A percentile compares a stretch with the other conserved stretches of the same genome.
Evolutionary conservation across 2,888 invertebrate genomes (phyloP).

Genomic region (Neoscelio sp.): DNA sequence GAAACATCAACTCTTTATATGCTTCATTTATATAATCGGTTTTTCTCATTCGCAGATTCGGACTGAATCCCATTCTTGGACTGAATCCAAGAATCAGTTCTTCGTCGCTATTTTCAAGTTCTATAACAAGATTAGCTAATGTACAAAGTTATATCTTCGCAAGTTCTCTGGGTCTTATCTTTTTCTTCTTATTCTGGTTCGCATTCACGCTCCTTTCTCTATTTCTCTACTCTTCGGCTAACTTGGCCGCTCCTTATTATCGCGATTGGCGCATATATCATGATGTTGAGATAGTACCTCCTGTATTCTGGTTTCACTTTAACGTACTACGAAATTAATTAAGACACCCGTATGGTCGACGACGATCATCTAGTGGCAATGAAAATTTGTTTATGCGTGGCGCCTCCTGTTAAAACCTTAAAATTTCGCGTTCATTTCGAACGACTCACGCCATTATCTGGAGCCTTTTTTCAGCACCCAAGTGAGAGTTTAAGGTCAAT

Average conservation of each 20-base stretch:
- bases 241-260: constrained; percentile 65
- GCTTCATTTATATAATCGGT: not conserved
- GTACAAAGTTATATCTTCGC: constrained; percentile 35
- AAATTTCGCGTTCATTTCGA: constrained; percentile 56
- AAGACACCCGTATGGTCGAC: constrained; percentile 66
- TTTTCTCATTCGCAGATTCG: not conserved
- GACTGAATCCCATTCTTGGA: too few relatives aligned
- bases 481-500: constrained; percentile 73
- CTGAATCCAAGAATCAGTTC: too few relatives aligned
- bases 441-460: too few relatives aligned
- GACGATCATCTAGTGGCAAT: constrained; percentile 53
- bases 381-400: constrained; percentile 63
- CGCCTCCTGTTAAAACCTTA: constrained; percentile 11
- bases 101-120: constrained; percentile 15
- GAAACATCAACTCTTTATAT: constrained; percentile 8
- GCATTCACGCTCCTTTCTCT: constrained; percentile 61
- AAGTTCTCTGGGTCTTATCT: constrained; percentile 35
- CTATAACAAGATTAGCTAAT: constrained; percentile 29
- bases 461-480: constrained; percentile 34
- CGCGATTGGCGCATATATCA: constrained; percentile 65
- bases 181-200: constrained; percentile 46
- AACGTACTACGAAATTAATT: constrained; percentile 66
- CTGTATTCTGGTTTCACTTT: constrained; percentile 68
- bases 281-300: constrained; percentile 64
- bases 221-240: constrained; percentile 65